Percentiles rank a stretch among this genome's conserved stretches.
These are phyloP conservation scores for Gobio gobio DNA, from an alignment of 2,113 vertebrate species.

Conservation along the genomic window DNA sequence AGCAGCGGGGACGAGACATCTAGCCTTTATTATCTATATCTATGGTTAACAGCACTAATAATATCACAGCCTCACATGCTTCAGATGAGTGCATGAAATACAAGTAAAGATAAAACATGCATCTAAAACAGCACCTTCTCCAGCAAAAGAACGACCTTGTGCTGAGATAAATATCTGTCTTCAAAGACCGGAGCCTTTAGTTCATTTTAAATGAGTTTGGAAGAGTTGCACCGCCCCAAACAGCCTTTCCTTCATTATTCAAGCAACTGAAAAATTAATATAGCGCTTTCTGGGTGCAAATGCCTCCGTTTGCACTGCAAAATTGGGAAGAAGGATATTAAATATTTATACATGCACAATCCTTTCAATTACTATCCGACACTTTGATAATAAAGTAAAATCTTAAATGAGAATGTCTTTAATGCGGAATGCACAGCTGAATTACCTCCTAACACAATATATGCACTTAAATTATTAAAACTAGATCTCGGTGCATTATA, in stretches of 20 bases:
- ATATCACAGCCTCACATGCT: not conserved
- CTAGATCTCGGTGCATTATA: slow-evolving; percentile 55
- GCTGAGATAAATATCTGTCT: slow-evolving; percentile 68
- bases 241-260: slow-evolving; percentile 76
- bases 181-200: slow-evolving; percentile 63
- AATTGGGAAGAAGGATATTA: slow-evolving; percentile 63
- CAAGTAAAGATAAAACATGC: not conserved
- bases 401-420: slow-evolving; percentile 66
- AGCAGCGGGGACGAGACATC: too few relatives aligned
- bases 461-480: slow-evolving; percentile 69
- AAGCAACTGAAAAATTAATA: slow-evolving; percentile 73
- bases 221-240: slow-evolving; percentile 68
- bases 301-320: slow-evolving; percentile 64
- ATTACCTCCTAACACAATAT: slow-evolving; percentile 62
- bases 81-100: not conserved
- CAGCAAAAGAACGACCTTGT: slow-evolving; percentile 63
- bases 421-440: slow-evolving; percentile 59
- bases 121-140: slow-evolving; percentile 50
- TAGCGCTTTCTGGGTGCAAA: slow-evolving; percentile 66
- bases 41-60: not conserved
- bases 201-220: slow-evolving; percentile 71
- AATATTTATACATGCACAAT: slow-evolving; percentile 71
- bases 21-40: too few relatives aligned
- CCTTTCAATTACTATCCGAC: slow-evolving; percentile 71
- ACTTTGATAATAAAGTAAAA: slow-evolving; percentile 61